Evolutionary conservation across 37 sponge, comb jelly and placozoan species (phyloP).

Genomic region (Spongia lamella): DNA sequence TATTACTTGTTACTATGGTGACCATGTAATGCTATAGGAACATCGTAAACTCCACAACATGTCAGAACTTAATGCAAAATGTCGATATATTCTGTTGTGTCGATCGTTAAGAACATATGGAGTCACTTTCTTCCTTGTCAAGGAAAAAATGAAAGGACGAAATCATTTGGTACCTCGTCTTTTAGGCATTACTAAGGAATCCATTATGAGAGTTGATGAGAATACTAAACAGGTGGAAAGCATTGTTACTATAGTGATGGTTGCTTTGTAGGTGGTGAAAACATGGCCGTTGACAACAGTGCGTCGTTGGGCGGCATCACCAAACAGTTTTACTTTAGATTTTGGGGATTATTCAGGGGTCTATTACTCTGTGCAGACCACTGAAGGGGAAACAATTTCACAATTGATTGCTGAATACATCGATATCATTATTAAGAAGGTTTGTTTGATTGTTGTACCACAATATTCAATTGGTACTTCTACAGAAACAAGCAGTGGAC

Average conservation of each 20-base stretch:
- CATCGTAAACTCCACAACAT: slow-evolving; percentile 52
- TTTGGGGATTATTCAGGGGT: slow-evolving; percentile 39
- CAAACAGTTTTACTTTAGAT: slow-evolving; percentile 20
- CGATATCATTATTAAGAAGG: slow-evolving; percentile 55
- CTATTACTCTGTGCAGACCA: slow-evolving; percentile 35
- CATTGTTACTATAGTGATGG: slow-evolving; percentile 55
- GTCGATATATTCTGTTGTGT: slow-evolving; percentile 57
- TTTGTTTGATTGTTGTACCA: not conserved
- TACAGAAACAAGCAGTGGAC: slow-evolving; percentile 61
- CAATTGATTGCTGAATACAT: slow-evolving; percentile 68
- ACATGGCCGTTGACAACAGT: slow-evolving; percentile 67
- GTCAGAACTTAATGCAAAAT: slow-evolving; percentile 63
- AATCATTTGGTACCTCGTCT: slow-evolving; percentile 54
- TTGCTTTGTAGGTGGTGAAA: slow-evolving; percentile 54
- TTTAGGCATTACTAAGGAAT: slow-evolving; percentile 51
- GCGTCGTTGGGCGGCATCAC: slow-evolving; percentile 51
- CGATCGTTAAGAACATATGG: slow-evolving; percentile 68
- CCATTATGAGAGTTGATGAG: slow-evolving; percentile 63
- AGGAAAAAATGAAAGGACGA: slow-evolving; percentile 74
- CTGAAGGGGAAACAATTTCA: slow-evolving; percentile 66
- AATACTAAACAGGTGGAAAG: slow-evolving; percentile 65
- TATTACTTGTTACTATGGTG: not conserved
- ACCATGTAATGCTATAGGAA: slow-evolving; percentile 26
- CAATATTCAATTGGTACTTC: not conserved
- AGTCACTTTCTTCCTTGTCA: slow-evolving; percentile 71